phyloP scores from a whole-genome alignment of 2,113 vertebrate genomes.

The Albula glossodonta region DNA sequence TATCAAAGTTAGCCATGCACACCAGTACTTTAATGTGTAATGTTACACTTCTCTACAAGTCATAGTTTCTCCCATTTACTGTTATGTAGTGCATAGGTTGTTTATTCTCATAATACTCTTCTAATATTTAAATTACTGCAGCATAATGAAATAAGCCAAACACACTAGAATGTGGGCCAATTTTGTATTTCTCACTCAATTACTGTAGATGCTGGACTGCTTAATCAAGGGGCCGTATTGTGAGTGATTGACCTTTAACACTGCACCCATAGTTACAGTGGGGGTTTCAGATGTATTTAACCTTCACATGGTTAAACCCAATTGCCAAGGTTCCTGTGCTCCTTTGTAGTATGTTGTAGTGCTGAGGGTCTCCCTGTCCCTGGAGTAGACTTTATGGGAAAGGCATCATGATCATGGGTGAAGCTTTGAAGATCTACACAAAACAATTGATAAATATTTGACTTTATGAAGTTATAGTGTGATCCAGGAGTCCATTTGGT shows the following conservation, averaged over 20 bases:
- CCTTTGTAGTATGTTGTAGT: background rate
- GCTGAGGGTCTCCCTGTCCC: background rate
- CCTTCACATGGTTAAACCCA: background rate
- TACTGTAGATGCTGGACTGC: too few species aligned
- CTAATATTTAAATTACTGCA: too few species aligned
- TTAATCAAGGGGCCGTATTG: too few species aligned
- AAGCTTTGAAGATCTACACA: background rate
- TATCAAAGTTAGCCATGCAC: slow-evolving; percentile 42
- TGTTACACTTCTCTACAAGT: background rate
- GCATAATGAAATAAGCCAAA: too few species aligned
- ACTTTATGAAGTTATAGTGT: too few species aligned
- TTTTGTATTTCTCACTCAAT: too few species aligned
- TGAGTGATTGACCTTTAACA: background rate
- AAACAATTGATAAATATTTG: too few species aligned
- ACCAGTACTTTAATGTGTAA: background rate
- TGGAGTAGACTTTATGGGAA: background rate
- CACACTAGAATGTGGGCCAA: too few species aligned
- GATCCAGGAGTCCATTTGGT: too few species aligned
- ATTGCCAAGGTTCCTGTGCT: background rate
- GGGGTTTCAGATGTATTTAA: background rate
- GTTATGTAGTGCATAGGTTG: background rate
- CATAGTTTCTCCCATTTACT: background rate
- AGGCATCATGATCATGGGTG: background rate
- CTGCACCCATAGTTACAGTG: background rate
- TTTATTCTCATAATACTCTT: background rate